Base-by-base conservation (phyloP, 2,888 invertebrate genomes). In the Cephus runcator region DNA sequence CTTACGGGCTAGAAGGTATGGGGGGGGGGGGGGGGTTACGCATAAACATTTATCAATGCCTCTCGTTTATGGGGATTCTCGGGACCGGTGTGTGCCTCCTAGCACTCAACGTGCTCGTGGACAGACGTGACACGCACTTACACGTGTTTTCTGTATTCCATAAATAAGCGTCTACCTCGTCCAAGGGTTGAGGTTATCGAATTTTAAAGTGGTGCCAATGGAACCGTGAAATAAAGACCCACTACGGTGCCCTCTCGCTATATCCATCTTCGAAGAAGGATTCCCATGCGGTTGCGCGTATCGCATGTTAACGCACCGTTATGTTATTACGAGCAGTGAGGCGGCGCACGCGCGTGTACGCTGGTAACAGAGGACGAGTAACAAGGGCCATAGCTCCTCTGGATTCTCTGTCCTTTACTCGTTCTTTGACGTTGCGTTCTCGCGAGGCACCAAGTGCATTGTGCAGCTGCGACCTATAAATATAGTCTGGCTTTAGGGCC, bases 391-490 rank as follows among this genome's bases (percentile, higher is more conserved):
- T 15, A 56, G 23, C 23, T 23, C 2, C 56, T 56, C 9, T 56
- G 56, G 23, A 56, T 56, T 23, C 9, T 56, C 56, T 23, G 56
- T 56, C 56, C 56, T 56, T 56, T 56, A 23, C 56, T 56, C 56
- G 56, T 6, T 56, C 56, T 23, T 56, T 56, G 56, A 56, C 56
- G 56, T 56, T 56, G 56, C 23, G 23, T 23, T 23, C 56, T 71
- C 69, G 76, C 40, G 77, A 75, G 73, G 35, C 56, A 79, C 80
- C 82, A 79, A 79, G 40, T 79, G 80, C 75, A 78, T 80, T 83
- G 79, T 78, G 82, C 87, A 87, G 87, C 87, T 87, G 87, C 82
- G 81, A 75, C 83, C 85, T 87, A 87, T 87, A 87, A 87, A 87
- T 87, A 87, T 83, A 31, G 35, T 81, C 84, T 80, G 79, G 82